phyloP scores from a whole-genome alignment of 2,113 vertebrate species.

The Camelus bactrianus region DNA sequence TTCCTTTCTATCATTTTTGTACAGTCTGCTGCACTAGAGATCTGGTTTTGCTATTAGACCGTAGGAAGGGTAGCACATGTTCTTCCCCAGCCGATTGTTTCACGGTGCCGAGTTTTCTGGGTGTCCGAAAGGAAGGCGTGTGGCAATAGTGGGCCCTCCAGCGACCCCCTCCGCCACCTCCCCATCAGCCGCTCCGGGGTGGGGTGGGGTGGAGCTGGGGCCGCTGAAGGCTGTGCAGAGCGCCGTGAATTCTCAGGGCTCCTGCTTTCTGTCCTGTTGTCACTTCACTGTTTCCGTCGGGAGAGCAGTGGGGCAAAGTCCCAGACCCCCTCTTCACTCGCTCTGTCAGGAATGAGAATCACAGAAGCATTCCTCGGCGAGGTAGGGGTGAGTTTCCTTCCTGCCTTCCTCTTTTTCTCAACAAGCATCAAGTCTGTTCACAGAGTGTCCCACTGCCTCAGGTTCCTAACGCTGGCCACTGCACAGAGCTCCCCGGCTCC shows the following conservation, averaged over 20 bases:
- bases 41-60: slow-evolving; percentile 83
- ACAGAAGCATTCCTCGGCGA: neutral
- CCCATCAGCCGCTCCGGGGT: neutral
- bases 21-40: slow-evolving; percentile 88
- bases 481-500: slow-evolving; percentile 54
- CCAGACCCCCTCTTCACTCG: neutral
- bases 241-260: slow-evolving; percentile 79
- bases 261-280: slow-evolving; percentile 76
- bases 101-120: slow-evolving; percentile 80
- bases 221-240: neutral
- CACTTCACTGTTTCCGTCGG: slow-evolving; percentile 46
- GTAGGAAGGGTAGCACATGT: slow-evolving; percentile 71
- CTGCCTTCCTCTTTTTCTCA: slow-evolving; percentile 38
- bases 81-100: slow-evolving; percentile 81
- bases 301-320: slow-evolving; percentile 51
- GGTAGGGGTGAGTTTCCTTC: neutral
- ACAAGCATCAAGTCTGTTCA: slow-evolving; percentile 35
- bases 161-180: slow-evolving; percentile 63
- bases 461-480: slow-evolving; percentile 62
- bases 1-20: slow-evolving; percentile 90
- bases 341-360: neutral
- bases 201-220: neutral
- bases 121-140: slow-evolving; percentile 80
- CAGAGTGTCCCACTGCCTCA: slow-evolving; percentile 72
- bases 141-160: slow-evolving; percentile 77